Evolutionary conservation across 2,113 vertebrate genomes (phyloP), one percentile per base, ranked within the genome.

Genomic region (Lasiurus borealis): DNA sequence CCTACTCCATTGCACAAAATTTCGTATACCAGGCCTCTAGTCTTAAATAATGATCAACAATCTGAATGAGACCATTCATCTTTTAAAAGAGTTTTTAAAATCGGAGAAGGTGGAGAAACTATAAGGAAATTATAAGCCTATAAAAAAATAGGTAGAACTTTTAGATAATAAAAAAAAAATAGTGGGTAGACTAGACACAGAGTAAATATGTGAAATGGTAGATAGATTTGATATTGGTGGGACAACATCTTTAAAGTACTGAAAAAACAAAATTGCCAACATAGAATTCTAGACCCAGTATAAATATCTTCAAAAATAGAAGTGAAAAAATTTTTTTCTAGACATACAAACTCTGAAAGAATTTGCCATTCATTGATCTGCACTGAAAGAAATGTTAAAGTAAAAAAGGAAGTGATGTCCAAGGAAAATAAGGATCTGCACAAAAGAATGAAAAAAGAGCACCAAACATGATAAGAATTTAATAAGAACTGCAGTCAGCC

Each of bases 211-310:
- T 81, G 27, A 62, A 88, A 31, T 81, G 48, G 11, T 40, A 64
- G 72, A 78, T 64, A 54, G 34, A 54, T 86, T 76, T 75, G 12
- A 68, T 57, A 8, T 66, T 12, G 21, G 15, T 66, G 23, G 23
- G 87, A 52, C 59, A 85, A 48, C 62, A 81, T 86, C 21, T 78
- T 86, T 73, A 34, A 91, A 85, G 34, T 80, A 29, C 50, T 73
- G 27, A 87, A 14, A 75, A 57, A 40, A 81, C 15, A 75, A 75
- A 83, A 21, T 31, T 64, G 52, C 52, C 25, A 87, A 36, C 31
- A 50, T 54, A 80, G 36, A 81, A 50, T 88, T 72, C 66, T 64
- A 50, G 73, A 64, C 34, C 46, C 14, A 15, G 27, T 34, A 48
- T 66, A 81, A 68, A 19, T 64, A 71, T 18, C 54, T 87, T 82